Evolutionary conservation across 2,113 vertebrate species (phyloP).

Genomic region (Hypocryptadius cinnamomeus): DNA sequence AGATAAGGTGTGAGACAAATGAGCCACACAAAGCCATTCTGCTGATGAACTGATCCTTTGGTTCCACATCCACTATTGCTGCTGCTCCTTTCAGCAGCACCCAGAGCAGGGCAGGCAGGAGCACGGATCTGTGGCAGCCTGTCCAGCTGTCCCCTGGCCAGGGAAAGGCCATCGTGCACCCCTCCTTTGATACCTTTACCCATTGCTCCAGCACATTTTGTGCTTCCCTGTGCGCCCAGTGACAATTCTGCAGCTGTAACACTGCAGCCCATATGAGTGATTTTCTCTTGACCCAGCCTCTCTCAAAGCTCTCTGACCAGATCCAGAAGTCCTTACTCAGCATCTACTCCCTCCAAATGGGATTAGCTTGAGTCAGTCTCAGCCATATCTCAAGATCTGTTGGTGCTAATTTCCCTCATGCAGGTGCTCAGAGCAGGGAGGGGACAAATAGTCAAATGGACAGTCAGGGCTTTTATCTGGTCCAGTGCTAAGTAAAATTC

Average conservation of each 20-base stretch:
- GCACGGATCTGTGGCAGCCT: background rate
- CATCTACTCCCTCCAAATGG: background rate
- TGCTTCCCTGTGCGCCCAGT: background rate
- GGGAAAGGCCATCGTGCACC: fast-evolving
- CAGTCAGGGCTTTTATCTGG: background rate
- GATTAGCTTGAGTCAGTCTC: background rate
- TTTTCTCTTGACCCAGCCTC: background rate
- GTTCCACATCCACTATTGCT: background rate
- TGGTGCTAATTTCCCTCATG: background rate
- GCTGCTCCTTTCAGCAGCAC: background rate
- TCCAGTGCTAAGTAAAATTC: background rate
- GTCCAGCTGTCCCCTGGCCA: background rate
- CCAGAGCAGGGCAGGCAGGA: background rate
- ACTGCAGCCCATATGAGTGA: background rate
- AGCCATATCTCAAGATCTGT: background rate
- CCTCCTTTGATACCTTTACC: background rate
- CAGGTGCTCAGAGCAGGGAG: background rate
- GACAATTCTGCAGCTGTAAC: background rate
- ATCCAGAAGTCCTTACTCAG: background rate
- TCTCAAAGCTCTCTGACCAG: background rate
- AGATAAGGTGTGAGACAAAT: background rate
- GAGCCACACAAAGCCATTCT: background rate
- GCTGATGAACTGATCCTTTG: background rate
- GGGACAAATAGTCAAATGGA: background rate
- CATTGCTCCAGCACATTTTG: background rate